Conservation (phyloP, 2,888 invertebrate genomes). For the Dendrolimus houi region DNA sequence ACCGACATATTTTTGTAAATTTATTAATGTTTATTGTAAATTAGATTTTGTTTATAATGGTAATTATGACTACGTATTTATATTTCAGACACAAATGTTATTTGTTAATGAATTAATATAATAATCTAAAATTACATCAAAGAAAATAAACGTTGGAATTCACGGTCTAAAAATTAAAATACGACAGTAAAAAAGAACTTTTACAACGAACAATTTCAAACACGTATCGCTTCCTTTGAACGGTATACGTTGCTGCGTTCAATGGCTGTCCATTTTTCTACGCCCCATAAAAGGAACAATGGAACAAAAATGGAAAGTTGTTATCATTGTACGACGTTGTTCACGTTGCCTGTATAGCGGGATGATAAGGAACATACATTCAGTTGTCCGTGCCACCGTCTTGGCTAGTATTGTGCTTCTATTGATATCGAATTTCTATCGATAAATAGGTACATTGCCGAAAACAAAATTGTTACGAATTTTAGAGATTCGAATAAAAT, state of each 20-base stretch:
- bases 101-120: too few relatives aligned
- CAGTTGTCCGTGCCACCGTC: neutral
- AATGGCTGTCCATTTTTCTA: neutral
- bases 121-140: too few relatives aligned
- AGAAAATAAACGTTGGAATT: neutral
- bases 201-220: slow-evolving; percentile 18
- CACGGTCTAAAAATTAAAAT: neutral
- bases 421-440: neutral
- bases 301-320: neutral
- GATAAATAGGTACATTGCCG: too few relatives aligned
- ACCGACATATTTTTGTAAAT: too few relatives aligned
- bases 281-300: neutral
- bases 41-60: too few relatives aligned
- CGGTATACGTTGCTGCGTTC: neutral
- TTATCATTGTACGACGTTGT: neutral
- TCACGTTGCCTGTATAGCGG: neutral
- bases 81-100: too few relatives aligned
- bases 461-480: too few relatives aligned
- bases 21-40: too few relatives aligned
- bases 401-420: neutral
- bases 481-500: too few relatives aligned
- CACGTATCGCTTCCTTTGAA: slow-evolving; percentile 2
- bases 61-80: too few relatives aligned
- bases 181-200: neutral
- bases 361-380: neutral